phyloP scores from a whole-genome alignment of 2,888 invertebrate genomes.

The Morpho deidamia region DNA sequence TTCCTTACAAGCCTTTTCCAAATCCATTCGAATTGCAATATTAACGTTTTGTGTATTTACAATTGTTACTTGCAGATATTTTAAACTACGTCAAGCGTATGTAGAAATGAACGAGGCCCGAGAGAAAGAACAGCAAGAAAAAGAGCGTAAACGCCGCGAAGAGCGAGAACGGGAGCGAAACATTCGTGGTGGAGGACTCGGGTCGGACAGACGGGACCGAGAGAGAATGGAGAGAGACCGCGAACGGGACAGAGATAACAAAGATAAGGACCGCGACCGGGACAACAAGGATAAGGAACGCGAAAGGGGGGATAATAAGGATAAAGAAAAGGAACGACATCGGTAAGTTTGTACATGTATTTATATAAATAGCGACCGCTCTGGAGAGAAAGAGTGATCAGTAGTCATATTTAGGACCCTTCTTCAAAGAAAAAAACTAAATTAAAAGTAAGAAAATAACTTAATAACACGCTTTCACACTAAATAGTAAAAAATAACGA shows the following conservation, averaged over 20 bases:
- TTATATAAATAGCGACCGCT: no score
- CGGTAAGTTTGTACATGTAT: conserved; percentile 20
- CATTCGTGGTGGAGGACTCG: conserved; percentile 52
- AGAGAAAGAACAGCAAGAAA: conserved; percentile 80
- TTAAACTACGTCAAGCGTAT: conserved; percentile 82
- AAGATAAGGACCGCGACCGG: conserved; percentile 35
- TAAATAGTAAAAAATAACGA: no score
- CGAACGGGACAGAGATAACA: conserved; percentile 51
- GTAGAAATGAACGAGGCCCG: conserved; percentile 81
- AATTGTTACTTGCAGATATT: conserved; percentile 67
- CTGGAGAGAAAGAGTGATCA: no score
- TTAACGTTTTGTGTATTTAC: background rate
- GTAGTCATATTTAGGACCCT: no score
- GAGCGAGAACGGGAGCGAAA: conserved; percentile 61
- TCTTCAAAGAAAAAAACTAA: no score
- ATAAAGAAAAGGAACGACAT: conserved; percentile 34
- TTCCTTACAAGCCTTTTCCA: no score
- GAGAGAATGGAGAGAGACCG: conserved; percentile 66
- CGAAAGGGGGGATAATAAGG: conserved; percentile 34
- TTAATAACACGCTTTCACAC: no score
- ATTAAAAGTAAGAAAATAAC: no score
- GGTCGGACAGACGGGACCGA: conserved; percentile 61
- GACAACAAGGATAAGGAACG: conserved; percentile 26
- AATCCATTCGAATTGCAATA: no score
- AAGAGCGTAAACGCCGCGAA: conserved; percentile 65